A percentile compares a stretch with the other conserved stretches of the same genome.
phyloP scores from a whole-genome alignment of 2,113 vertebrate species.

The Rutilus rutilus region DNA sequence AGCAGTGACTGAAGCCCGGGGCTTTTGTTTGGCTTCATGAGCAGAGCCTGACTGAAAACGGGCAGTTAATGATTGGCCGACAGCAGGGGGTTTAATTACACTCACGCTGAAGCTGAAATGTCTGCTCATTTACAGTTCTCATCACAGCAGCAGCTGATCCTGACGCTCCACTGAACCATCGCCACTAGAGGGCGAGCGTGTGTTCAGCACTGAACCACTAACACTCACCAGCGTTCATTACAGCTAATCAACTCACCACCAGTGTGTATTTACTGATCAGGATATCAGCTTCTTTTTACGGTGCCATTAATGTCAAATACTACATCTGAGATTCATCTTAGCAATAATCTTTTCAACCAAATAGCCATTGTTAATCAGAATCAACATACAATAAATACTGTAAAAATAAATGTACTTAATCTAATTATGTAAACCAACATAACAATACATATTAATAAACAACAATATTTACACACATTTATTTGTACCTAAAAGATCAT shows the following conservation, averaged over 20 bases:
- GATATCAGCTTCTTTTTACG: not conserved
- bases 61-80: not conserved
- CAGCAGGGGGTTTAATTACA: conserved; percentile 1
- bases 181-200: not conserved
- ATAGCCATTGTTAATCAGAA: not conserved
- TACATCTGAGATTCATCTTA: not conserved
- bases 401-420: not conserved
- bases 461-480: not conserved
- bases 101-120: not conserved
- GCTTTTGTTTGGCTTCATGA: not conserved
- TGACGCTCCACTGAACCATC: not conserved
- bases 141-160: not conserved
- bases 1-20: not conserved
- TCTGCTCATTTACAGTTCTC: not conserved
- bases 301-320: not conserved
- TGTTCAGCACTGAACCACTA: no score
- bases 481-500: not conserved
- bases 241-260: no score
- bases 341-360: not conserved
- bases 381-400: not conserved
- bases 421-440: not conserved
- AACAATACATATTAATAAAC: not conserved
- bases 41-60: not conserved
- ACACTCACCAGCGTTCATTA: no score
- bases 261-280: not conserved